Evolutionary conservation across 2,797 vertebrate species (phyloP).

Genomic region (Sebastes itinus): DNA sequence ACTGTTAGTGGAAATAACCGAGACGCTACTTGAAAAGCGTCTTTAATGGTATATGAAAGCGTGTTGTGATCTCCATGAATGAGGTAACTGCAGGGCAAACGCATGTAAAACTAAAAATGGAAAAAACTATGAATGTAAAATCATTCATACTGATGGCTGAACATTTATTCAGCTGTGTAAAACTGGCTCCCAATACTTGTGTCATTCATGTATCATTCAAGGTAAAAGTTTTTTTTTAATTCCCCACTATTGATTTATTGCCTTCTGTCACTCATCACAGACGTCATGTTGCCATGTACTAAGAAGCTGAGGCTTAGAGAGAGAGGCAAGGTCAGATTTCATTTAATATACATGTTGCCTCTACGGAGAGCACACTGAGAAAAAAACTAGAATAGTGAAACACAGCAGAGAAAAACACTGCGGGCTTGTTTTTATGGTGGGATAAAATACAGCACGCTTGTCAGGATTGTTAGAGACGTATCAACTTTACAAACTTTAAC

Average conservation of each 20-base stretch:
- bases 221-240: slow-evolving; percentile 4
- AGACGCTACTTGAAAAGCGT: background rate
- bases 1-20: background rate
- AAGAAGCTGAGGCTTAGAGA: background rate
- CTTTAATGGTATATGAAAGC: slow-evolving; percentile 30
- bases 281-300: background rate
- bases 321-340: slow-evolving; percentile 35
- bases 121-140: too few relatives aligned
- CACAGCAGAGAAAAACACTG: background rate
- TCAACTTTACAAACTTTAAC: slow-evolving; percentile 13
- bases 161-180: slow-evolving; percentile 1
- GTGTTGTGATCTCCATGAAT: background rate
- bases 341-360: slow-evolving; percentile 10
- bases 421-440: background rate
- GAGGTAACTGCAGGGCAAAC: slow-evolving; percentile 20
- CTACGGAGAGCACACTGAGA: background rate
- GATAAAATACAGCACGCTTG: background rate
- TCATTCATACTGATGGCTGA: slow-evolving; percentile 3
- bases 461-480: background rate
- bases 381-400: background rate
- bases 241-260: slow-evolving; percentile 36
- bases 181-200: background rate
- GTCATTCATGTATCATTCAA: slow-evolving; percentile 13
- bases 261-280: slow-evolving; percentile 26
- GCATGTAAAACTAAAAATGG: background rate